These are phyloP conservation scores for Noctua comes DNA, from an alignment of 2,888 invertebrate genomes.

Conservation along the genomic window DNA sequence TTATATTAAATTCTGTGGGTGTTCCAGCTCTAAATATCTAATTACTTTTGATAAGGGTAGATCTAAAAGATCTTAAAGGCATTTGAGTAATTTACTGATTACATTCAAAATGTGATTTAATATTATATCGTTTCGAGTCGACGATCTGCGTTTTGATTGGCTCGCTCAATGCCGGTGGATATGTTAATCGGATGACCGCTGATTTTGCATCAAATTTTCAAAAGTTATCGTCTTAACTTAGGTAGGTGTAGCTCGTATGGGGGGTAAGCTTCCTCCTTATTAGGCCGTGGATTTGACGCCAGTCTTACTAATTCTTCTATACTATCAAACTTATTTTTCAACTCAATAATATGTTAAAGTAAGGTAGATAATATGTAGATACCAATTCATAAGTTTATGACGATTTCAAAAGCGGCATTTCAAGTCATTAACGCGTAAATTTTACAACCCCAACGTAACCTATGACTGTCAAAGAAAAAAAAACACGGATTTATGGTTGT, in stretches of 20 bases:
- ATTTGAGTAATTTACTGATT: slow-evolving; percentile 33
- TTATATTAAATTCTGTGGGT: slow-evolving; percentile 26
- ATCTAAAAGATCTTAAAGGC: slow-evolving; percentile 3
- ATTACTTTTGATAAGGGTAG: slow-evolving; percentile 47
- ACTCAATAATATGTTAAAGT: background rate
- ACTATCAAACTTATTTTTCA: background rate
- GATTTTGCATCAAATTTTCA: slow-evolving; percentile 4
- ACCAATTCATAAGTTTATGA: slow-evolving; percentile 36
- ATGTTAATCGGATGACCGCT: background rate
- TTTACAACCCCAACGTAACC: slow-evolving; percentile 65
- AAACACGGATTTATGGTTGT: slow-evolving; percentile 75
- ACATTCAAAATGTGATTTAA: slow-evolving; percentile 21
- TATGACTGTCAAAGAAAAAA: slow-evolving; percentile 68
- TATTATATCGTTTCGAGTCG: background rate
- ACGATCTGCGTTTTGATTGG: slow-evolving; percentile 6
- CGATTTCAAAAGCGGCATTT: slow-evolving; percentile 49
- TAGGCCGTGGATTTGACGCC: background rate
- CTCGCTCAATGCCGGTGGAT: background rate
- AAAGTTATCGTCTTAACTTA: background rate
- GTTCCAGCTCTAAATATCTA: slow-evolving; percentile 23
- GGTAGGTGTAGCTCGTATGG: background rate
- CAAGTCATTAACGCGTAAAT: slow-evolving; percentile 63
- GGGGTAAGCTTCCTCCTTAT: background rate
- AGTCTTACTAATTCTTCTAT: background rate
- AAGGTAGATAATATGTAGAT: background rate